A percentile compares a stretch with the other conserved stretches of the same genome.
phyloP scores from a whole-genome alignment of 2,797 vertebrate genomes.

The Neopelma chrysocephalum region DNA sequence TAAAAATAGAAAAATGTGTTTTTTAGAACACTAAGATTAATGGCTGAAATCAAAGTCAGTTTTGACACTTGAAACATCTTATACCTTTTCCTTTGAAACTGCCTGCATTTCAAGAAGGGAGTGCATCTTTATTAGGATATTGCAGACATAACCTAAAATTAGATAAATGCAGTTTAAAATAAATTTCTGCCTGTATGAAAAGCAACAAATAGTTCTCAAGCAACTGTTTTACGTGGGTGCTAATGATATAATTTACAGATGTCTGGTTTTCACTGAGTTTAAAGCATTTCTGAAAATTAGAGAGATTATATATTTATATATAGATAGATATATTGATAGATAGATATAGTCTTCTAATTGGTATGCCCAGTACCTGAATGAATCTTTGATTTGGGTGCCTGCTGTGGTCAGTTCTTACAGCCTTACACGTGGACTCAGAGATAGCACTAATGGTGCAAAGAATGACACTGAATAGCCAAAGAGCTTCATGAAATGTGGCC shows the following conservation, averaged over 20 bases:
- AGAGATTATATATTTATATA: not conserved
- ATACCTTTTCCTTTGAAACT: slow-evolving; percentile 20
- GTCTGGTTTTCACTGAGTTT: not conserved
- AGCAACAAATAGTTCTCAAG: not conserved
- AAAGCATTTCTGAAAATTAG: not conserved
- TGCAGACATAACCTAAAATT: not conserved
- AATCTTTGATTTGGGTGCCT: not conserved
- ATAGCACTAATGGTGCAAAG: accelerated
- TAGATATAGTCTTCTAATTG: not conserved
- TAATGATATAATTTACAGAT: not conserved
- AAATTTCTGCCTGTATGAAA: not conserved
- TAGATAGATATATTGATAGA: not conserved
- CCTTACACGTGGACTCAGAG: not conserved
- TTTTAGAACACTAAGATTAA: slow-evolving; percentile 14
- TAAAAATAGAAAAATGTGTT: not conserved
- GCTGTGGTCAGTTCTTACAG: not conserved
- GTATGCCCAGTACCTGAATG: not conserved
- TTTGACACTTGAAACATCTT: slow-evolving; percentile 22
- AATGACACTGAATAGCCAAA: not conserved
- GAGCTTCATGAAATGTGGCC: not conserved
- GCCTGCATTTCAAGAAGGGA: not conserved
- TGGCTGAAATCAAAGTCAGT: not conserved
- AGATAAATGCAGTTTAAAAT: not conserved
- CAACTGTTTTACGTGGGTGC: not conserved
- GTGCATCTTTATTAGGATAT: not conserved